Evolutionary conservation across 1,140 invertebrate genomes (phyloP).

Genomic region (Drosophila pseudoananassae): DNA sequence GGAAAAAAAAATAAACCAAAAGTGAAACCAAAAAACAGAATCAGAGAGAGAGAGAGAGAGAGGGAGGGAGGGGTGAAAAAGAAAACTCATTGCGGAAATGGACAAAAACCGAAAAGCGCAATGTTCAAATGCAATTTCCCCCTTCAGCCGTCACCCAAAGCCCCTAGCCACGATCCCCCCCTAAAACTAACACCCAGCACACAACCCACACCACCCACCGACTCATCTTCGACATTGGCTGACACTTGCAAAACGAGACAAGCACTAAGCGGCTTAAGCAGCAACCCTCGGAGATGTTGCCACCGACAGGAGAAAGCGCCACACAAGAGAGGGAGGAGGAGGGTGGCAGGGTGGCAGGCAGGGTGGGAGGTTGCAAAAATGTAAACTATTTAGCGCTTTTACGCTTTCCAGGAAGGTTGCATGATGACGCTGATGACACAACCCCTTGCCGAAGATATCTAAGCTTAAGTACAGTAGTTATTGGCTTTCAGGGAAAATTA

Average conservation of each 20-base stretch:
- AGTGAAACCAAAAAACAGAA: conserved; percentile 19
- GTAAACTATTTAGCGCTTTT: conserved; percentile 57
- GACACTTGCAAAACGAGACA: conserved; percentile 48
- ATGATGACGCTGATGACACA: conserved; percentile 34
- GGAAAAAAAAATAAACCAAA: neutral
- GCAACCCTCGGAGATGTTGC: conserved; percentile 40
- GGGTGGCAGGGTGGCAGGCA: neutral
- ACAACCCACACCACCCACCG: neutral
- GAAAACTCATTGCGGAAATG: conserved; percentile 56
- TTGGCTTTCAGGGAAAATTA: neutral
- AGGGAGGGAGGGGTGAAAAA: neutral
- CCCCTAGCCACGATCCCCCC: conserved; percentile 2
- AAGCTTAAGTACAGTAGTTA: conserved; percentile 6
- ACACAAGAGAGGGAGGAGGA: neutral
- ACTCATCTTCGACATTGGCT: conserved; percentile 33
- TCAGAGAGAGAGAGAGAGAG: neutral
- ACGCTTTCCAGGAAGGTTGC: conserved; percentile 49
- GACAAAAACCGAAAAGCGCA: conserved; percentile 45
- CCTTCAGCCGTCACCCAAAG: conserved; percentile 12
- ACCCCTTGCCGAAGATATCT: conserved; percentile 2
- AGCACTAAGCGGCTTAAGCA: conserved; percentile 48
- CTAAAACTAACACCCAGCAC: no score
- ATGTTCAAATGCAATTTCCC: conserved; percentile 55
- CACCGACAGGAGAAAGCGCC: neutral
- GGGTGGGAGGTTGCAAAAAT: conserved; percentile 11